Evolutionary conservation across 2,797 vertebrate genomes (phyloP), one percentile per base, ranked within the genome.

Genomic region (Hozukius guyotensis): DNA sequence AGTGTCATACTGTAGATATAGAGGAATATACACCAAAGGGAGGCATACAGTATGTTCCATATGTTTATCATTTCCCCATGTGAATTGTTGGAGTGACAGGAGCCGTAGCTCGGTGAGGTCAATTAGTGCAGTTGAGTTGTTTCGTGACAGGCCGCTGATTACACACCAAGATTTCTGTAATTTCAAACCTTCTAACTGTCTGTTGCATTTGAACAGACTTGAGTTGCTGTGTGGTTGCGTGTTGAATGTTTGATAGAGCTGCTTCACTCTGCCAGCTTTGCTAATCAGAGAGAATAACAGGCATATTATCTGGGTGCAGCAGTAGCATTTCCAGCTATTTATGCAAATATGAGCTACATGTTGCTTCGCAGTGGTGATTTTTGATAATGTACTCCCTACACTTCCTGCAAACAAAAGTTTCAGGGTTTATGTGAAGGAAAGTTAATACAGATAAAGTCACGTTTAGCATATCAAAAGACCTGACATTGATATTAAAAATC

Each of bases 81-180:
- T 80, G 70, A 52, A 20, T 73, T 56, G 57, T 62, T 59, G 57
- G 46, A 77, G 59, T 84, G 77, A 78, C 67, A 52, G 60, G 53
- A 86, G 65, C 36, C 46, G n/a, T 36, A 62, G 20, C 77, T 82
- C 31, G 3, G 31, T 55, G 80, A 80, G 75, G 80, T 83, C 82
- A 84, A 77, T 92, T 87, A 84, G 5, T 81, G 38, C 84, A 85
- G 69, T 49, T 73, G 81, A 69, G 14, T 82, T 83, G 80, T 69
- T 90, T 78, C 5, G 67, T 71, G 69, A 86, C 82, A 85, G 65
- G 70, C 72, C 74, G 69, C 74, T 85, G 78, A 70, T 82, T 81
- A 60, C 62, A 76, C 55, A 55, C 53, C 25, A 20, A 75, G 71
- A n/a, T 83, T 85, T 67, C 64, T 36, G 24, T 68, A 25, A 88